Evolutionary conservation across 1,140 invertebrate species (phyloP).

Genomic region (Centruroides vittatus): DNA sequence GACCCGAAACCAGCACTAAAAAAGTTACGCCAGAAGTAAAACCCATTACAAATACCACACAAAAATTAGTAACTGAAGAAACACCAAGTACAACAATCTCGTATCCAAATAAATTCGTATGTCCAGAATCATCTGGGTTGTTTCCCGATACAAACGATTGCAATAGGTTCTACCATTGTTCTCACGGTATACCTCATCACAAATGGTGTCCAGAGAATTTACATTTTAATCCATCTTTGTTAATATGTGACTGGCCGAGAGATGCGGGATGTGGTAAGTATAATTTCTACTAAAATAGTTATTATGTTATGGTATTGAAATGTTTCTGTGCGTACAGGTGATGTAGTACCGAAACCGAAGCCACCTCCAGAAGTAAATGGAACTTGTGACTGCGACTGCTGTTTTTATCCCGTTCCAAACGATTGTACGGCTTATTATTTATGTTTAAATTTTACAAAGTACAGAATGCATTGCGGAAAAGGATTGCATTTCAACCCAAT

Average conservation of each 20-base stretch:
- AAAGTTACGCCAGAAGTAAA: background rate
- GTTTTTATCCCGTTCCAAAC: background rate
- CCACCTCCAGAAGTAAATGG: background rate
- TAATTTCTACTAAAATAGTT: background rate
- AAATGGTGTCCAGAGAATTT: constrained; percentile 20
- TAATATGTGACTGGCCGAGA: constrained; percentile 21
- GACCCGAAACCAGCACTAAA: no score
- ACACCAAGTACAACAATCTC: background rate
- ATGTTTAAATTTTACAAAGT: background rate
- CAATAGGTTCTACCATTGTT: constrained; percentile 21
- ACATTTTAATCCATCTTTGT: constrained; percentile 19
- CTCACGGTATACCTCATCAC: constrained; percentile 17
- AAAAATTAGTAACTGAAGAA: background rate
- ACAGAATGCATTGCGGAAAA: background rate
- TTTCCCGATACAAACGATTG: constrained; percentile 11
- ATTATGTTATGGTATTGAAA: no score
- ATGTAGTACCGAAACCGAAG: no score
- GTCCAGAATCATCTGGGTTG: constrained; percentile 1
- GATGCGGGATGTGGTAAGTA: constrained; percentile 15
- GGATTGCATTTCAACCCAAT: constrained; percentile 3
- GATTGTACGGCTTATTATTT: constrained; percentile 7
- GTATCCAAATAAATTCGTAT: background rate
- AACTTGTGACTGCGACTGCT: constrained; percentile 2
- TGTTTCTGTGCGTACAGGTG: no score
- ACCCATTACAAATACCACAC: background rate